Conservation (phyloP, 2,113 vertebrate genomes). For the Dasypus novemcinctus region DNA sequence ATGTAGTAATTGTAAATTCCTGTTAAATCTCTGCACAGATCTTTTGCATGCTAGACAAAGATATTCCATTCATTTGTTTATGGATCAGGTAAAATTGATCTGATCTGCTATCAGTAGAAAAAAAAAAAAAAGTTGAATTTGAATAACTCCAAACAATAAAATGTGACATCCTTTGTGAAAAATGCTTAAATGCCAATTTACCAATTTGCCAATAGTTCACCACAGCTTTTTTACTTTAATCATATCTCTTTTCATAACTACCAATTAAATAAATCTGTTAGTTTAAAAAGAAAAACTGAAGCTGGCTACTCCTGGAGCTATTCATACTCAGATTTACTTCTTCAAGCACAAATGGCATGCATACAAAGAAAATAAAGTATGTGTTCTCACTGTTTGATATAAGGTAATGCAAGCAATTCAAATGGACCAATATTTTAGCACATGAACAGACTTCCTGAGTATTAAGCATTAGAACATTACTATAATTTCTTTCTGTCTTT, state of each 20-base stretch:
- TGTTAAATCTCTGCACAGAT: background rate
- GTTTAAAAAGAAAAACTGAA: constrained; percentile 34
- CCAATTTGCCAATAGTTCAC: background rate
- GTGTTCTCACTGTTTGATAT: background rate
- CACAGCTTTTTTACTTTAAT: constrained; percentile 14
- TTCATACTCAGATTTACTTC: background rate
- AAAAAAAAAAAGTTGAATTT: too few species aligned
- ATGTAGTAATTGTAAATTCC: background rate
- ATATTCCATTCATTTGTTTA: background rate
- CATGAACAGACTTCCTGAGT: background rate
- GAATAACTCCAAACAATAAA: background rate
- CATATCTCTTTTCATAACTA: background rate
- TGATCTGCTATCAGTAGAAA: background rate
- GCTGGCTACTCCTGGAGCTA: background rate
- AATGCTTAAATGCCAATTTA: background rate
- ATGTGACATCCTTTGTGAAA: background rate
- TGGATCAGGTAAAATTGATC: background rate
- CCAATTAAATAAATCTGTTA: background rate
- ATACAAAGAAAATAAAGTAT: background rate
- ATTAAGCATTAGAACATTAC: background rate
- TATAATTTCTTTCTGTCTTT: background rate
- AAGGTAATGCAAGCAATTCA: background rate
- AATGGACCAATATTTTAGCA: background rate
- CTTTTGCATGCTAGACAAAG: background rate
- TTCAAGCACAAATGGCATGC: background rate